Conservation (phyloP, 2,888 invertebrate species). For the Yponomeuta plumbellus region DNA sequence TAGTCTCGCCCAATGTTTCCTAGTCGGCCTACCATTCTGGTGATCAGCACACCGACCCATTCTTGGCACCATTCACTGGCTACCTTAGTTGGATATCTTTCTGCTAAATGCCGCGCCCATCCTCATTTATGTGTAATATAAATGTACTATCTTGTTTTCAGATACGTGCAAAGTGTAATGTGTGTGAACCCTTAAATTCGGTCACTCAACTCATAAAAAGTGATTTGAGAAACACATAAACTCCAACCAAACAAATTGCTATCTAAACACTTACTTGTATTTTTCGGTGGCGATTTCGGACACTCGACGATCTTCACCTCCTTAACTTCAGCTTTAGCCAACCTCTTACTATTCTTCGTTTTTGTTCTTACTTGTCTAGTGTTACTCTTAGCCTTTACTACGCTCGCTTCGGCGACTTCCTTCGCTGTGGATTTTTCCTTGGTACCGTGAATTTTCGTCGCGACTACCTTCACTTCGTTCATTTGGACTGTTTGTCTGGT, state of each 20-base stretch:
- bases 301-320: slow-evolving; percentile 32
- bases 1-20: too few species aligned
- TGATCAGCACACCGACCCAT: too few species aligned
- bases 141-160: too few species aligned
- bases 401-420: slow-evolving; percentile 27
- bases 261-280: slow-evolving; percentile 16
- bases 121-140: too few species aligned
- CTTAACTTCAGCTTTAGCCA: slow-evolving; percentile 28
- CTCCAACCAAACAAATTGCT: neutral
- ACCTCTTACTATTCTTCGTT: slow-evolving; percentile 26
- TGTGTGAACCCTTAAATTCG: too few species aligned
- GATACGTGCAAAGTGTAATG: too few species aligned
- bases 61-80: too few species aligned
- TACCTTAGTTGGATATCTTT: too few species aligned
- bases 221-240: too few species aligned
- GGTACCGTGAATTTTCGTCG: neutral
- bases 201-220: too few species aligned
- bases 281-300: neutral
- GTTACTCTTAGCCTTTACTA: slow-evolving; percentile 24
- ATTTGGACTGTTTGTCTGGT: slow-evolving; percentile 15
- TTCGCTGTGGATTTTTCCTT: slow-evolving; percentile 25
- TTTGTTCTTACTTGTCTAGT: slow-evolving; percentile 35
- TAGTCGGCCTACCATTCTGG: too few species aligned
- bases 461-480: neutral
- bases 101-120: too few species aligned